Evolutionary conservation across 1,140 invertebrate genomes (phyloP).

Genomic region (Drosophila dunni): DNA sequence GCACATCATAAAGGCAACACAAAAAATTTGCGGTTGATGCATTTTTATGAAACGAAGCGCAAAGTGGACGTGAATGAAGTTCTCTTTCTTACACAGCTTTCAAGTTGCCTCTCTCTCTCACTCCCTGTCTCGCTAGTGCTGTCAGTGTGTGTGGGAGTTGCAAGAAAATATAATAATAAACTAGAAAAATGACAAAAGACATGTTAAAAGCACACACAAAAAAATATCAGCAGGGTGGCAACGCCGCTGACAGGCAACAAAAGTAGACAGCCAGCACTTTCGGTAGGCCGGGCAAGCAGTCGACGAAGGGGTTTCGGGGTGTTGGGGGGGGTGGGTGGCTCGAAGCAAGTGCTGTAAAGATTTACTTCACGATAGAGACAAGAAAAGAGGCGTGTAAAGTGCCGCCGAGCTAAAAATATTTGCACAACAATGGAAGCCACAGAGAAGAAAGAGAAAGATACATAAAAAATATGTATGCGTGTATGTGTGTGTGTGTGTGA

Average conservation of each 20-base stretch:
- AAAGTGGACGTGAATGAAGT: slow-evolving; percentile 48
- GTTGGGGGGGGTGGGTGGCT: neutral
- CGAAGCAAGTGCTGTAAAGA: slow-evolving; percentile 27
- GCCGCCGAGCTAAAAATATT: slow-evolving; percentile 66
- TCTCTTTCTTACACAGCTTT: slow-evolving; percentile 1
- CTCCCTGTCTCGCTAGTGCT: neutral
- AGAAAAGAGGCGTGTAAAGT: slow-evolving; percentile 61
- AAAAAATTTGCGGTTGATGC: slow-evolving; percentile 65
- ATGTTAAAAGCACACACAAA: slow-evolving; percentile 59
- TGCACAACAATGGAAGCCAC: slow-evolving; percentile 65
- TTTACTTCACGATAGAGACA: slow-evolving; percentile 45
- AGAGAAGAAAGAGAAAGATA: slow-evolving; percentile 29
- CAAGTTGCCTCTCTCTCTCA: neutral
- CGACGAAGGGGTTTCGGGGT: neutral
- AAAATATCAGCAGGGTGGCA: slow-evolving; percentile 29
- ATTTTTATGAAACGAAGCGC: slow-evolving; percentile 62
- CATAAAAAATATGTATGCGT: slow-evolving; percentile 9
- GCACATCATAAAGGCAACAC: slow-evolving; percentile 48
- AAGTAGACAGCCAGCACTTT: slow-evolving; percentile 47
- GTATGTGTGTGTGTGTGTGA: neutral
- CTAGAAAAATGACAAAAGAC: slow-evolving; percentile 71
- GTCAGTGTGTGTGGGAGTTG: slow-evolving; percentile 35
- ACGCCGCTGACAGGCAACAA: slow-evolving; percentile 52
- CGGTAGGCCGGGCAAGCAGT: slow-evolving; percentile 42
- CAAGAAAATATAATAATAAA: slow-evolving; percentile 68